Evolutionary conservation across 2,113 vertebrate genomes (phyloP).

Genomic region (Nesogale talazaci): DNA sequence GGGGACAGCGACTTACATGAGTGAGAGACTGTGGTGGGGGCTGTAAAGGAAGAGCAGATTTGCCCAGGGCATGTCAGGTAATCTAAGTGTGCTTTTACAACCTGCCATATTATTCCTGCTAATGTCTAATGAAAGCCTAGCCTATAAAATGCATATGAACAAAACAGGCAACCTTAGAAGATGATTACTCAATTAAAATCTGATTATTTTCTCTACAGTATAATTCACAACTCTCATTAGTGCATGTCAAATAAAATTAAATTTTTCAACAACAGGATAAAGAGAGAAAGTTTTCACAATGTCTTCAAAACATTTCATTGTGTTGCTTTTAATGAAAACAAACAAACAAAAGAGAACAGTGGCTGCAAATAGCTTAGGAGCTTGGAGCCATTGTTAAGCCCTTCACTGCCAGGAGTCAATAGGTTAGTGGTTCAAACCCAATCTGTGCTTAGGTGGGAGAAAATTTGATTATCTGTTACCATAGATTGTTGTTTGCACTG

Average conservation of each 20-base stretch:
- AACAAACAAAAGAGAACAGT: background rate
- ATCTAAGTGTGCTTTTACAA: background rate
- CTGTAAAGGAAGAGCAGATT: too few relatives aligned
- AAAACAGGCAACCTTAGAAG: background rate
- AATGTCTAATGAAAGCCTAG: background rate
- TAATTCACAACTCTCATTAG: conserved; percentile 41
- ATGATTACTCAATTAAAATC: conserved; percentile 1
- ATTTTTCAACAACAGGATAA: background rate
- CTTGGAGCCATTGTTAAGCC: background rate
- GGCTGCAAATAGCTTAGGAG: background rate
- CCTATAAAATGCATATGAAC: conserved; percentile 1
- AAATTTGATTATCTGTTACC: too few relatives aligned
- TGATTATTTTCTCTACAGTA: background rate
- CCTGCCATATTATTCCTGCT: background rate
- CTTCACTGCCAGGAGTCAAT: too few relatives aligned
- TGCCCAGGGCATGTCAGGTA: background rate
- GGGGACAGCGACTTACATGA: background rate
- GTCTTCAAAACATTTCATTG: background rate
- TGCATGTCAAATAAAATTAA: conserved; percentile 48
- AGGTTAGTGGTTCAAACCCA: too few relatives aligned
- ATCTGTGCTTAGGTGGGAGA: too few relatives aligned
- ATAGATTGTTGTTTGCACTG: too few relatives aligned
- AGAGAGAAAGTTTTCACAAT: background rate
- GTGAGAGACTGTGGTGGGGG: rapidly evolving
- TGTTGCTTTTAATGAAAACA: background rate